phyloP scores from a whole-genome alignment of 2,888 invertebrate species.

The Athetis lepigone region DNA sequence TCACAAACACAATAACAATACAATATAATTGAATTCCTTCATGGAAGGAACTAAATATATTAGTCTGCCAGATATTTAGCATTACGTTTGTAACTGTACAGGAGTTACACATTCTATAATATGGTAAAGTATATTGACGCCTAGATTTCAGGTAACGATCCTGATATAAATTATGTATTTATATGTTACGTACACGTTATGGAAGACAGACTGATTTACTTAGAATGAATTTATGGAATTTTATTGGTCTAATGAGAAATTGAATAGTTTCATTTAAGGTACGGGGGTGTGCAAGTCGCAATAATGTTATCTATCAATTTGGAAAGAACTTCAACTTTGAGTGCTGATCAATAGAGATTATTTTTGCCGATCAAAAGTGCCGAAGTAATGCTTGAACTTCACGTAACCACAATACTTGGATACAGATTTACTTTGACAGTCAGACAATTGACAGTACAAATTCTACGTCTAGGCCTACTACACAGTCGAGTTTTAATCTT shows the following conservation, averaged over 20 bases:
- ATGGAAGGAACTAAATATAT: slow-evolving; percentile 42
- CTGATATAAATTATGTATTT: slow-evolving; percentile 48
- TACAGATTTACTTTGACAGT: slow-evolving; percentile 35
- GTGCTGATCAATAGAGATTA: slow-evolving; percentile 15
- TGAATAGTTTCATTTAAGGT: slow-evolving; percentile 14
- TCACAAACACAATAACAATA: slow-evolving; percentile 38
- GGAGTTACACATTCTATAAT: slow-evolving; percentile 31
- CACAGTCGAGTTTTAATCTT: slow-evolving; percentile 49
- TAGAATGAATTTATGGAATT: slow-evolving; percentile 51
- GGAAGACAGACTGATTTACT: slow-evolving; percentile 79
- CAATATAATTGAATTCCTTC: slow-evolving; percentile 33
- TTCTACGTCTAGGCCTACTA: slow-evolving; percentile 57
- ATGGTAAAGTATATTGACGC: slow-evolving; percentile 37
- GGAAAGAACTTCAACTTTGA: slow-evolving; percentile 10
- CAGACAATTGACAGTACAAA: slow-evolving; percentile 62
- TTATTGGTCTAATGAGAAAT: slow-evolving; percentile 18
- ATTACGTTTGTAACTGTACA: slow-evolving; percentile 46
- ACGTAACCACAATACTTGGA: slow-evolving; percentile 31
- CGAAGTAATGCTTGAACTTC: slow-evolving; percentile 19
- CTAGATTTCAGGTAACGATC: slow-evolving; percentile 42
- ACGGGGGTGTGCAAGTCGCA: slow-evolving; percentile 15
- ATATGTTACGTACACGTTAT: slow-evolving; percentile 67
- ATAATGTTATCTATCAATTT: slow-evolving; percentile 11
- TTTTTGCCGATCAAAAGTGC: slow-evolving; percentile 13
- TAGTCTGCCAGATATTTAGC: neutral